A percentile compares a stretch with the other conserved stretches of the same genome.
phyloP scores from a whole-genome alignment of 1,140 invertebrate genomes.

The Scaptomyza graminum region DNA sequence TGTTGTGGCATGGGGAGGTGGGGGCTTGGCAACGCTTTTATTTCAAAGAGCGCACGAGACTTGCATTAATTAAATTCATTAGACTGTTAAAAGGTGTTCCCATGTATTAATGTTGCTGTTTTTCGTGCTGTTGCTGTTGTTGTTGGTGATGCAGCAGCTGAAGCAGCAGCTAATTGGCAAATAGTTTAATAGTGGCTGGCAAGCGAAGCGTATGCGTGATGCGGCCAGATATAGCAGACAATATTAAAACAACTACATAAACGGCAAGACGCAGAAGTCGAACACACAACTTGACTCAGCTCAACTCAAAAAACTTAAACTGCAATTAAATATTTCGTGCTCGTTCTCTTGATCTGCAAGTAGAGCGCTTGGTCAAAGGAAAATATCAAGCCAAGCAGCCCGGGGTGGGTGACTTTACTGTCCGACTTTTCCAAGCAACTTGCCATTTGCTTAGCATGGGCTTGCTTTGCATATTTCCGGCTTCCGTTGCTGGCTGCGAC shows the following conservation, averaged over 20 bases:
- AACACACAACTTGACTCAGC: neutral
- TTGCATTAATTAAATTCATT: conserved; percentile 79
- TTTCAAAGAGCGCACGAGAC: conserved; percentile 48
- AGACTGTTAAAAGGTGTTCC: conserved; percentile 54
- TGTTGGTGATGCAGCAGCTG: conserved; percentile 27
- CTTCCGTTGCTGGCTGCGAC: conserved; percentile 34
- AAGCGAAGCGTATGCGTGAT: conserved; percentile 61
- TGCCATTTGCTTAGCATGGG: conserved; percentile 23
- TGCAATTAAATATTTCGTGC: conserved; percentile 30
- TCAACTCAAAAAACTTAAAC: conserved; percentile 17
- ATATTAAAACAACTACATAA: conserved; percentile 1
- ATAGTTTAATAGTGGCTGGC: conserved; percentile 44
- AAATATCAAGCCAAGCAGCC: neutral
- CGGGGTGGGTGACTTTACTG: conserved; percentile 4
- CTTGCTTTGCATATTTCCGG: conserved; percentile 53
- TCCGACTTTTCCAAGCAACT: conserved; percentile 31
- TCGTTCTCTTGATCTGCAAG: conserved; percentile 22
- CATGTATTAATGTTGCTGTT: conserved; percentile 16
- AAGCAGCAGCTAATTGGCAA: conserved; percentile 58
- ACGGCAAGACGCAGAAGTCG: neutral
- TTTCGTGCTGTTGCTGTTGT: conserved; percentile 21
- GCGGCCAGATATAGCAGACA: conserved; percentile 26
- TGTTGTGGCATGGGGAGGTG: neutral
- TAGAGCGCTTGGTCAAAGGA: conserved; percentile 24
- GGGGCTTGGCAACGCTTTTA: conserved; percentile 29